These are phyloP conservation scores for Microplitis mediator DNA, from an alignment of 1,140 invertebrate genomes.

Conservation along the genomic window DNA sequence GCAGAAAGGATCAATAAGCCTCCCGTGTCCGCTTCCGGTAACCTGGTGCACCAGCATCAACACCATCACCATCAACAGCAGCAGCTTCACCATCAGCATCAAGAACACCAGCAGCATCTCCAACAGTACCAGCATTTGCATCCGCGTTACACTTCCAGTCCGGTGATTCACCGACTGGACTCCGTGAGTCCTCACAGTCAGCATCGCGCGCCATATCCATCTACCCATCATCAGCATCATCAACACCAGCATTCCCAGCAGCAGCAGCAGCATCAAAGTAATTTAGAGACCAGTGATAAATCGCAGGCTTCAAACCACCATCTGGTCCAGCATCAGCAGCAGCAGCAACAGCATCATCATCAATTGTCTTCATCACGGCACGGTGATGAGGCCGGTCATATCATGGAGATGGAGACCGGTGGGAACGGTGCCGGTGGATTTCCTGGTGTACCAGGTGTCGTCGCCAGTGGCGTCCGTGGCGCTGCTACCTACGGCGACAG, in stretches of 20 bases:
- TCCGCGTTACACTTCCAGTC: slow-evolving; percentile 29
- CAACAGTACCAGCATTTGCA: slow-evolving; percentile 32
- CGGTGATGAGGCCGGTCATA: slow-evolving; percentile 53
- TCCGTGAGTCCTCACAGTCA: neutral
- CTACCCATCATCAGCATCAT: slow-evolving; percentile 16
- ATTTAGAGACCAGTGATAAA: neutral
- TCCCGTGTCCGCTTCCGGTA: slow-evolving; percentile 17
- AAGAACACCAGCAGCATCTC: slow-evolving; percentile 32
- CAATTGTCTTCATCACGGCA: slow-evolving; percentile 37
- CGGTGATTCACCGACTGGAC: slow-evolving; percentile 29
- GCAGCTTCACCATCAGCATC: slow-evolving; percentile 33
- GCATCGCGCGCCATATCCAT: slow-evolving; percentile 9
- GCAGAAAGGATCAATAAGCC: slow-evolving; percentile 58
- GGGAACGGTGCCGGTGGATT: slow-evolving; percentile 37
- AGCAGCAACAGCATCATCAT: neutral
- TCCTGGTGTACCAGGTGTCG: neutral
- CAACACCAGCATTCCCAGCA: slow-evolving; percentile 16
- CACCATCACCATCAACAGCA: slow-evolving; percentile 31
- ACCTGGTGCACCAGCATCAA: neutral
- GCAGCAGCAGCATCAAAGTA: slow-evolving; percentile 20
- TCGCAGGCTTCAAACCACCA: slow-evolving; percentile 26
- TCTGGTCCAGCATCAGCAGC: neutral
- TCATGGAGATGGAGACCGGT: slow-evolving; percentile 57
- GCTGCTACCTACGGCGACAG: slow-evolving; percentile 51
- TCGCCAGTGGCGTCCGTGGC: slow-evolving; percentile 15